These are phyloP conservation scores for Sturnus vulgaris DNA, from an alignment of 2,113 vertebrate species.

Conservation along the genomic window DNA sequence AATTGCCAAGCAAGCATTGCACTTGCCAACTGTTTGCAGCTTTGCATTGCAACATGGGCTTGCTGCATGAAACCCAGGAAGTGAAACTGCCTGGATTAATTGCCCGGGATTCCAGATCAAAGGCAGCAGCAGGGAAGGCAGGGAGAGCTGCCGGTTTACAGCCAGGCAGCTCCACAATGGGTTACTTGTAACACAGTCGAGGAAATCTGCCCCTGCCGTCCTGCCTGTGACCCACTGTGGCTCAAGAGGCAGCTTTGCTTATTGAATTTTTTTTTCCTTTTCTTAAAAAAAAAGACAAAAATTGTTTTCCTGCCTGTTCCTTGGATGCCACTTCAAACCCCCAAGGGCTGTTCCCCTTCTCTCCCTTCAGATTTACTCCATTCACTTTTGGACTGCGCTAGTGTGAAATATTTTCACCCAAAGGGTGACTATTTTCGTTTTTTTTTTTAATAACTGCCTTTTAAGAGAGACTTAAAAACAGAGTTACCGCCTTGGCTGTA, in stretches of 20 bases:
- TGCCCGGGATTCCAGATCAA: constrained; percentile 45
- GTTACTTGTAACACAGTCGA: constrained; percentile 14
- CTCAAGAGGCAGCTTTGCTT: background rate
- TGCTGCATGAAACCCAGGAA: constrained; percentile 66
- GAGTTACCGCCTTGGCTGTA: background rate
- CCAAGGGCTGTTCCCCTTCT: background rate
- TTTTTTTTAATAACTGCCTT: constrained; percentile 15
- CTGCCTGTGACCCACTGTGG: background rate
- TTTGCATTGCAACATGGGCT: constrained; percentile 58
- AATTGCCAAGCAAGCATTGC: constrained; percentile 42
- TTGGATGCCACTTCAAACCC: background rate
- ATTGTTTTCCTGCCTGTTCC: background rate
- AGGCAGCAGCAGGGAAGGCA: constrained; percentile 28
- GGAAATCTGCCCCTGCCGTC: constrained; percentile 22
- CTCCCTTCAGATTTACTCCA: background rate
- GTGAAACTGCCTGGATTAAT: constrained; percentile 66
- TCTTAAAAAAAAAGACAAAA: background rate
- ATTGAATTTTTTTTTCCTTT: background rate
- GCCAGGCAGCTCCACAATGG: constrained; percentile 52
- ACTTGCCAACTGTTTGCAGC: constrained; percentile 59
- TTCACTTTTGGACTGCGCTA: background rate
- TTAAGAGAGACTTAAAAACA: constrained; percentile 7
- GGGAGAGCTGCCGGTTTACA: background rate
- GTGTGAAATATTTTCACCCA: constrained; percentile 19
- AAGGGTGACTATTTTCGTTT: background rate